Evolutionary conservation across 1,140 invertebrate genomes (phyloP).

Genomic region (Hylaeus anthracinus): DNA sequence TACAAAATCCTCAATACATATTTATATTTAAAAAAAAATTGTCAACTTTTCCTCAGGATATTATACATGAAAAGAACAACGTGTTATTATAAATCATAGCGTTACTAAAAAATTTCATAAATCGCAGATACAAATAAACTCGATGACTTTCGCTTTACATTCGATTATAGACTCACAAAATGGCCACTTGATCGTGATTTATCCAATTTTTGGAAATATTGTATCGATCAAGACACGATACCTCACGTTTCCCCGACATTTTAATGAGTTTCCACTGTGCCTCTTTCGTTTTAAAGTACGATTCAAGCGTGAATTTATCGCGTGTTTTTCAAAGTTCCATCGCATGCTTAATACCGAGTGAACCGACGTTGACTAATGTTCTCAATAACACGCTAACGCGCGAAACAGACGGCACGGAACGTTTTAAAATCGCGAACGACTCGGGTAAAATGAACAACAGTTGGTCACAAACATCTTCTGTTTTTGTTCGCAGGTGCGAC

Average conservation of each 20-base stretch:
- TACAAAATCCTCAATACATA: no score
- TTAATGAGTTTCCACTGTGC: background rate
- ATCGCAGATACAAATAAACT: no score
- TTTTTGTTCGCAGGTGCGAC: constrained; percentile 73
- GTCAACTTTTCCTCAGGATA: no score
- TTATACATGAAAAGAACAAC: no score
- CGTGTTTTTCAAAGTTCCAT: background rate
- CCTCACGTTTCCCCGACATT: background rate
- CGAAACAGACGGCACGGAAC: no score
- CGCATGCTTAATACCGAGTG: background rate
- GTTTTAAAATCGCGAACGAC: background rate
- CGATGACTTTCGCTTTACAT: background rate
- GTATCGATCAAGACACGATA: background rate
- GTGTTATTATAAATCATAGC: no score
- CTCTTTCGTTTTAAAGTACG: background rate
- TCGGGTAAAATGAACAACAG: background rate
- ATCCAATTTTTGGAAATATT: background rate
- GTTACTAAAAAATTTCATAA: no score
- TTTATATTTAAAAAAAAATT: no score
- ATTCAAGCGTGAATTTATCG: background rate
- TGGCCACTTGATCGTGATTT: background rate
- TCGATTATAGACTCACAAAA: no score
- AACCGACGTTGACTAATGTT: background rate
- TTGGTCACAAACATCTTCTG: background rate
- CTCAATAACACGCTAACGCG: background rate